phyloP scores from a whole-genome alignment of 2,888 invertebrate genomes.

The Cyclophora punctaria region DNA sequence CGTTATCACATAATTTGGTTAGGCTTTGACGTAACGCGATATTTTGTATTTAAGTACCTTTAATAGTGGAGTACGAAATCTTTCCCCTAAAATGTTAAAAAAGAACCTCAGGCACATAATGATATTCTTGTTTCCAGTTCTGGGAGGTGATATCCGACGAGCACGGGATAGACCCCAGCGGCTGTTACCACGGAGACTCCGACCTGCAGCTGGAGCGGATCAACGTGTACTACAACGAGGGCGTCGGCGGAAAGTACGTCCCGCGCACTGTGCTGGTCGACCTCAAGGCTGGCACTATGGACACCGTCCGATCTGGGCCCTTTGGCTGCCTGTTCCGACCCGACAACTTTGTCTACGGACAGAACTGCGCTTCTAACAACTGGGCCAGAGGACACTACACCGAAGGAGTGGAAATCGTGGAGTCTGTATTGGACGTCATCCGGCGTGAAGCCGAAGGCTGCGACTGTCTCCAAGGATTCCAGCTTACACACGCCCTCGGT shows the following conservation, averaged over 20 bases:
- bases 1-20: no score
- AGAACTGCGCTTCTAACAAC: constrained; percentile 62
- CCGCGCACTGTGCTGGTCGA: constrained; percentile 61
- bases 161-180: constrained; percentile 83
- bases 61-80: no score
- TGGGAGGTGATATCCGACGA: constrained; percentile 88
- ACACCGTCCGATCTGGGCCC: constrained; percentile 88
- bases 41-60: no score
- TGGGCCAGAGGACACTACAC: constrained; percentile 88
- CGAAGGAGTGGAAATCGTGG: constrained; percentile 91
- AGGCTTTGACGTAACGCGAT: no score
- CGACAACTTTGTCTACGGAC: constrained; percentile 90
- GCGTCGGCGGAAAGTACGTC: constrained; percentile 67
- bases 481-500: constrained; percentile 83
- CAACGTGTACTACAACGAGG: constrained; percentile 86
- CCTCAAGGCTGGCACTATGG: constrained; percentile 78
- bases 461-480: constrained; percentile 93
- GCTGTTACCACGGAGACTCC: constrained; percentile 80
- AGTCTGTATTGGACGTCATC: constrained; percentile 86
- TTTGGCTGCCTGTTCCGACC: constrained; percentile 91
- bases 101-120: no score
- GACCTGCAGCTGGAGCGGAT: constrained; percentile 84
- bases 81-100: no score
- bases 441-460: constrained; percentile 91
- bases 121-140: constrained; percentile 62